Conservation (phyloP, 2,888 invertebrate genomes). For the Trimorus sp. region DNA sequence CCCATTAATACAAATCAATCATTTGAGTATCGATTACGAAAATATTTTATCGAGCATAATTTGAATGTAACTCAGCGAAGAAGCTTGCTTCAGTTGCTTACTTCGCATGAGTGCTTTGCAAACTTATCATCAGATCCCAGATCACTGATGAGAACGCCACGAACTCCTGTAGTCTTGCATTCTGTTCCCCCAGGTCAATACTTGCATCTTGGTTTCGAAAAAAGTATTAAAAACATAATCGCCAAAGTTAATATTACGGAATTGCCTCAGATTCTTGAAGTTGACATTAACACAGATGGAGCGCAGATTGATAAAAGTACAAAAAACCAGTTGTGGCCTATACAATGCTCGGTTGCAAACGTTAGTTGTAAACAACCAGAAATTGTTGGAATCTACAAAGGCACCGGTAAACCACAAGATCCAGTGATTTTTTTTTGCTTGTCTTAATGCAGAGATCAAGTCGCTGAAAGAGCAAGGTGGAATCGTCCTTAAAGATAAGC, state of each 20-base stretch:
- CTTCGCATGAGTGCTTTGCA: background rate
- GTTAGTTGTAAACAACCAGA: background rate
- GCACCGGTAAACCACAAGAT: background rate
- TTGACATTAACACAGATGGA: slow-evolving; percentile 17
- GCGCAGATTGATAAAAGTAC: slow-evolving; percentile 7
- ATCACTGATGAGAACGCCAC: slow-evolving; percentile 18
- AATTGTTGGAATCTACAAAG: background rate
- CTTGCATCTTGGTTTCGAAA: slow-evolving; percentile 10
- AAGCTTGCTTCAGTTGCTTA: background rate
- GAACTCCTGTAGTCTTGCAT: background rate
- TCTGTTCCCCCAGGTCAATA: slow-evolving; percentile 25
- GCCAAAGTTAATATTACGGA: background rate
- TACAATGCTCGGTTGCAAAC: background rate
- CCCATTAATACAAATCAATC: too few species aligned
- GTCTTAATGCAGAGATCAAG: background rate
- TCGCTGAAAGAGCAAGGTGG: background rate
- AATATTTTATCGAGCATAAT: slow-evolving; percentile 3
- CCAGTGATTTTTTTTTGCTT: background rate
- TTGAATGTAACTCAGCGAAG: slow-evolving; percentile 5
- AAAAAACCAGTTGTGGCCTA: background rate
- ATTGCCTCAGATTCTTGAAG: slow-evolving; percentile 7
- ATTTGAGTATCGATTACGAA: background rate
- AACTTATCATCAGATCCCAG: background rate
- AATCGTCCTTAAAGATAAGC: background rate
- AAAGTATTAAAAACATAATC: background rate